Evolutionary conservation across 2,888 invertebrate genomes (phyloP).

Genomic region (Mamestra brassicae): DNA sequence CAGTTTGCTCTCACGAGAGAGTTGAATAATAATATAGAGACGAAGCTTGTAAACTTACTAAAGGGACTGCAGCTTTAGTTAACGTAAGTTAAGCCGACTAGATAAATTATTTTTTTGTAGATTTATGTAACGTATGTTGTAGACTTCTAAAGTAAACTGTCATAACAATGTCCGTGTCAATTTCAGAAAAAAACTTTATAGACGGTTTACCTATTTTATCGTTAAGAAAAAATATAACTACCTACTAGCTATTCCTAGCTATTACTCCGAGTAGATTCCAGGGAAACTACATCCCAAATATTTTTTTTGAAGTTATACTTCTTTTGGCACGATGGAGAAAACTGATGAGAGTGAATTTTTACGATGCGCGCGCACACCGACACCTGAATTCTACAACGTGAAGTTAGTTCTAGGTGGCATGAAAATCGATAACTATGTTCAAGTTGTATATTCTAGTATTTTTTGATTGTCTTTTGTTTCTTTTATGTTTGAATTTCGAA

Average conservation of each 20-base stretch:
- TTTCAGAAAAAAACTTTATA: background rate
- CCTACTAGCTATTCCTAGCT: background rate
- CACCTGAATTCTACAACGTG: too few species aligned
- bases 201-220: background rate
- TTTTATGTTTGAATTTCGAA: too few species aligned
- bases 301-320: too few species aligned
- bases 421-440: too few species aligned
- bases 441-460: too few species aligned
- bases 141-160: background rate
- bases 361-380: too few species aligned
- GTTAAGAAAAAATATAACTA: background rate
- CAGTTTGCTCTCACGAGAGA: constrained; percentile 25
- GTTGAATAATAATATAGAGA: background rate
- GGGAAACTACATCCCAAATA: background rate
- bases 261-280: background rate
- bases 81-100: background rate
- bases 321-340: too few species aligned
- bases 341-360: too few species aligned
- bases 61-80: background rate
- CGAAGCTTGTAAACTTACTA: background rate
- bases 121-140: background rate
- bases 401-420: too few species aligned
- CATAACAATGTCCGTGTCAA: too few species aligned
- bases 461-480: too few species aligned
- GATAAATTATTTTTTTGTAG: background rate